These are phyloP conservation scores for Crotalus horridus DNA, from an alignment of 2,113 vertebrate genomes.

Conservation along the genomic window DNA sequence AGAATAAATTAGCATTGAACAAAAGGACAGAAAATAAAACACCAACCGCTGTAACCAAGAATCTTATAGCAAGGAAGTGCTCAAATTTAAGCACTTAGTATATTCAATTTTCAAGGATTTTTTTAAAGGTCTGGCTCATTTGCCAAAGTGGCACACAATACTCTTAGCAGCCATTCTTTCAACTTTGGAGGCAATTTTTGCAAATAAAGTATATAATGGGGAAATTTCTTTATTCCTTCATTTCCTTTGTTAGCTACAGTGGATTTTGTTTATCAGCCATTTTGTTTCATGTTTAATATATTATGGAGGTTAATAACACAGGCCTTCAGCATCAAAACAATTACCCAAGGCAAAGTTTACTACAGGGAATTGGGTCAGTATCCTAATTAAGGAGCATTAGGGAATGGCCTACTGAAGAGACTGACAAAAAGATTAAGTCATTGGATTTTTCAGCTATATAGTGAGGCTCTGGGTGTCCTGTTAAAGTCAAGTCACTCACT, in stretches of 20 bases:
- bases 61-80: neutral
- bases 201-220: constrained; percentile 22
- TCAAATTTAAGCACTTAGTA: neutral
- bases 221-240: constrained; percentile 40
- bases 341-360: constrained; percentile 11
- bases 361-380: constrained; percentile 2
- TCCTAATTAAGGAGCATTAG: constrained; percentile 21
- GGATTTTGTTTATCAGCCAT: constrained; percentile 46
- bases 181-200: constrained; percentile 45
- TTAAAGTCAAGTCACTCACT: neutral
- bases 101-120: constrained; percentile 22
- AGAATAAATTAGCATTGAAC: neutral
- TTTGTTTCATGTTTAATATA: constrained; percentile 52
- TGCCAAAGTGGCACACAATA: neutral
- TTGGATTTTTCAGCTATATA: neutral
- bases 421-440: neutral
- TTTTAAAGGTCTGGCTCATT: constrained; percentile 30
- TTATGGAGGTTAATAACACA: constrained; percentile 38
- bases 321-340: constrained; percentile 44
- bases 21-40: neutral
- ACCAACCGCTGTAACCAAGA: neutral
- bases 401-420: neutral
- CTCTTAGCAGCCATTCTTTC: constrained; percentile 47
- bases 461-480: neutral
- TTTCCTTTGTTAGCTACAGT: constrained; percentile 35